Evolutionary conservation across 2,888 invertebrate genomes (phyloP), one percentile per base, ranked within the genome.

Genomic region (Eupeodes luniger): DNA sequence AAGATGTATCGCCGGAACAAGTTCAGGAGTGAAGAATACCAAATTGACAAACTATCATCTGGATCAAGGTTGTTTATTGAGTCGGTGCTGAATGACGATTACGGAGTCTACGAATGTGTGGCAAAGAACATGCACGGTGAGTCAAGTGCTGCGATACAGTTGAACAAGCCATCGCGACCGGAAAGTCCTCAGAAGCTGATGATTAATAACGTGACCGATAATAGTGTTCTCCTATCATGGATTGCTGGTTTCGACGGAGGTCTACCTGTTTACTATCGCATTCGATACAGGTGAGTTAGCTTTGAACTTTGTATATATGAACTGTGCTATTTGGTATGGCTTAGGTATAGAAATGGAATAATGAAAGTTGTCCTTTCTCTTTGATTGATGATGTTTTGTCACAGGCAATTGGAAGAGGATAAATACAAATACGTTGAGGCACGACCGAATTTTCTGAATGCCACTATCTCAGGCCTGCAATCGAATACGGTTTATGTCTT

Each of bases 1-100:
- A 93, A 93, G 84, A 92, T 92, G 92, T 91, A 91, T 77, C 91
- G 93, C 0, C 91, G 93, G 51, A 92, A 91, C 75, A 93, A 93
- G 76, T 93, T 91, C 81, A 91, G 91, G 59, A 90, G 87, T 4
- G 89, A 92, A 4, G 93, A 93, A 55, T 92, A 90, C 0, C 91
- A 91, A 85, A 80, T 92, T 66, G 92, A 93, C 89, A 89, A 91
- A 5, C 74, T 93, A 27, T 91, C 92, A 57, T 91, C 91, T 51
- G 93, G 92, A 77, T 91, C 93, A 0, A 90, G 91, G 0, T 61
- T 93, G 62, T 89, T 92, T 0, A 91, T 93, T 59, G 93, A 93
- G 66, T 92, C 92, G 70, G 93, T 93, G 5, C 90, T 92, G 4
- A 90, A 91, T 4, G 92, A 93, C 72, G 92, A 93, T 70, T 93